Base-by-base conservation (phyloP, 2,113 vertebrate genomes). In the Ia io region DNA sequence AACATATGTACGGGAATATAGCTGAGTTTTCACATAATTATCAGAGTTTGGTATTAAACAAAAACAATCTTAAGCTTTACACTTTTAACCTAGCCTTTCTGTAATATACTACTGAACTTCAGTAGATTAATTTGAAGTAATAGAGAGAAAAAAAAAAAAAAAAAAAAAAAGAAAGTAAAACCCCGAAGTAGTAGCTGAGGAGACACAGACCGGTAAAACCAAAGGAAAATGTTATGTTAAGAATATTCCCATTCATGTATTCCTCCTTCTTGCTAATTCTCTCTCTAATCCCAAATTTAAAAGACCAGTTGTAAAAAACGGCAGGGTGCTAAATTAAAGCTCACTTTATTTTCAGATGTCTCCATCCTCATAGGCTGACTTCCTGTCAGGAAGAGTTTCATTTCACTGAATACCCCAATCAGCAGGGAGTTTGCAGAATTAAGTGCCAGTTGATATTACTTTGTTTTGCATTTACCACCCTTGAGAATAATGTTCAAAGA, bases 361-460 rank as follows among this genome's bases (percentile, higher is more conserved):
- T 99, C 98, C 97, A 98, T 98, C 97, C 98, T 98, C 98, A 87
- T 94, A 96, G 97, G 98, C 98, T 98, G 98, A 98, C 98, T 99
- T 99, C 99, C 99, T 99, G 99, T 99, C 99, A 99, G 99, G 99
- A 99, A 99, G 98, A 98, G 98, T 98, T 98, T 97, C 96, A 98
- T 98, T 98, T 98, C 98, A 97, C 97, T 97, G 98, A 99, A 99
- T 98, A 99, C 99, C 98, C 98, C 98, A 98, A 98, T 97, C 99
- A 98, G 98, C 98, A 98, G 99, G 99, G 98, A 99, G 98, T 98
- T 98, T 98, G 95, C 97, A 98, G 98, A 98, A 99, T 99, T 99
- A 99, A 99, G 99, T 99, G 99, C 98, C 99, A 99, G 99, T 99
- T 99, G 99, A 99, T 99, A 99, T 99, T 99, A 98, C 98, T 98